A percentile compares a stretch with the other conserved stretches of the same genome.
phyloP scores from a whole-genome alignment of 2,797 vertebrate species.

The Simalia tracyae region DNA sequence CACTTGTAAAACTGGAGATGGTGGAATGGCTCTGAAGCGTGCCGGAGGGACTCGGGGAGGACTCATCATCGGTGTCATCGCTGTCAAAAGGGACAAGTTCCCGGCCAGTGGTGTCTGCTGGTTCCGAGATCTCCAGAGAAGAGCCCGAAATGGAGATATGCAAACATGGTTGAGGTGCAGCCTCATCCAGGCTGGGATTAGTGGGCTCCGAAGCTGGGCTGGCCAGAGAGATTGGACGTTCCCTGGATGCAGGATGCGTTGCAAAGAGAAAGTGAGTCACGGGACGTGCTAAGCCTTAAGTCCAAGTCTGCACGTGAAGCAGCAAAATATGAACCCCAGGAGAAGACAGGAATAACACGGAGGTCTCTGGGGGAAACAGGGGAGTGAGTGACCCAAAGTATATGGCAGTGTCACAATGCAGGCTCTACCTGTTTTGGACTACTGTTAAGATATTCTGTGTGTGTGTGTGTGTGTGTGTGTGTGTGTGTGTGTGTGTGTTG shows the following conservation, averaged over 20 bases:
- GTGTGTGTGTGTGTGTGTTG: too few relatives aligned
- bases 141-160: constrained; percentile 95
- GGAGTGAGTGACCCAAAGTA: too few relatives aligned
- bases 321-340: neutral
- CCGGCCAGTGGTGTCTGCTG: constrained; percentile 73
- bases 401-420: too few relatives aligned
- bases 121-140: constrained; percentile 83
- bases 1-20: constrained; percentile 95
- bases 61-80: constrained; percentile 93
- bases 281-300: rapidly evolving
- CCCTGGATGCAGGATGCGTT: constrained; percentile 50
- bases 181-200: constrained; percentile 46
- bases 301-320: rapidly evolving
- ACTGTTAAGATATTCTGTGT: too few relatives aligned
- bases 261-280: neutral
- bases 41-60: constrained; percentile 93
- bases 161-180: constrained; percentile 82
- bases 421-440: too few relatives aligned
- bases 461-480: too few relatives aligned
- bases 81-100: constrained; percentile 96
- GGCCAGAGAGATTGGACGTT: constrained; percentile 52
- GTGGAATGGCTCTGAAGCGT: constrained; percentile 97
- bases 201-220: constrained; percentile 54
- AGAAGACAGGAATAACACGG: neutral
- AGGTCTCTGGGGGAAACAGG: too few relatives aligned